These are phyloP conservation scores for Megalopta genalis DNA, from an alignment of 1,140 invertebrate species.

Conservation along the genomic window DNA sequence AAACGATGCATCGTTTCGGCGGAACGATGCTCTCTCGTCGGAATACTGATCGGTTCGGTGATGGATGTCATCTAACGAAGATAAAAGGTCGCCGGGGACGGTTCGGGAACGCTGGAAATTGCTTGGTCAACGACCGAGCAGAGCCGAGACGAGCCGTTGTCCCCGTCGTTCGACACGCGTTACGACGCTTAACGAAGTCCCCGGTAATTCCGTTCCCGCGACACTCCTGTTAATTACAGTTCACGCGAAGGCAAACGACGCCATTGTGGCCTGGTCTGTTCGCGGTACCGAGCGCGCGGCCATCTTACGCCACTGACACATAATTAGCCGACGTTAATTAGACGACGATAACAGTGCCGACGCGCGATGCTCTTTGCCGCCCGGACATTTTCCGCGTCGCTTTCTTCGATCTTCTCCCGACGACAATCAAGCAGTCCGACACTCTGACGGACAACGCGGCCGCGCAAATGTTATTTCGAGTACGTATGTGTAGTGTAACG, in stretches of 20 bases:
- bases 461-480: conserved; percentile 9
- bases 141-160: too few species aligned
- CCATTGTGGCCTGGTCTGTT: background rate
- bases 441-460: too few species aligned
- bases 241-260: background rate
- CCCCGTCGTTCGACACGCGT: background rate
- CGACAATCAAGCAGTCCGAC: too few species aligned
- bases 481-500: too few species aligned
- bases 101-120: too few species aligned
- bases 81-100: too few species aligned
- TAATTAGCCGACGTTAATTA: conserved; percentile 42
- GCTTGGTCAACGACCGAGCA: too few species aligned
- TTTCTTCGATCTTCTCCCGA: conserved; percentile 16
- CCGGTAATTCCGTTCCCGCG: background rate
- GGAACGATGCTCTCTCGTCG: too few species aligned
- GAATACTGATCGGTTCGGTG: too few species aligned
- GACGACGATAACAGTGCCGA: conserved; percentile 10
- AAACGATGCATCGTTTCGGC: background rate
- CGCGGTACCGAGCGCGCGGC: background rate
- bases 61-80: too few species aligned
- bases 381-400: background rate
- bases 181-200: conserved; percentile 17
- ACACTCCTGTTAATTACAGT: conserved; percentile 24
- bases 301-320: conserved; percentile 30
- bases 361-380: background rate